A percentile compares a stretch with the other conserved stretches of the same genome.
Evolutionary conservation across 2,888 invertebrate genomes (phyloP).

Genomic region (Oeneis ivallda): DNA sequence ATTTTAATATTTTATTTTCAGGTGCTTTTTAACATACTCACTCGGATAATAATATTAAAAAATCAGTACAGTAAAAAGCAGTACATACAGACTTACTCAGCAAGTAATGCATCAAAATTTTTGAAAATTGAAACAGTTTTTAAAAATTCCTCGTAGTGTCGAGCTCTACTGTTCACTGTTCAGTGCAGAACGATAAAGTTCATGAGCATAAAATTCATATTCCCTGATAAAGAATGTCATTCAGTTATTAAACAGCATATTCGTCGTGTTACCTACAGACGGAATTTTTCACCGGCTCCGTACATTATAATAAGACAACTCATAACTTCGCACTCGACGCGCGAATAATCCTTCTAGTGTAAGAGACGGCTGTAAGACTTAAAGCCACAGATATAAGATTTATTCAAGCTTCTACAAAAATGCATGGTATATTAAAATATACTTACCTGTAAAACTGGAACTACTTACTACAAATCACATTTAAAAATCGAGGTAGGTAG

Average conservation of each 20-base stretch:
- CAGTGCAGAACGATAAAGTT: conserved; percentile 13
- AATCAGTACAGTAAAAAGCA: too few relatives aligned
- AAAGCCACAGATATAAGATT: too few relatives aligned
- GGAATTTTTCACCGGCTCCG: conserved; percentile 31
- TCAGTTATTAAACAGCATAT: conserved; percentile 16
- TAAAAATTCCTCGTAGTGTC: not conserved
- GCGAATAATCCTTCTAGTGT: conserved; percentile 63
- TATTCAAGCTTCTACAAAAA: too few relatives aligned
- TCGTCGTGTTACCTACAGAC: not conserved
- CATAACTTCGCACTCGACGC: conserved; percentile 66
- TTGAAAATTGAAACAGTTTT: not conserved
- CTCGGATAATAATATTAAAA: too few relatives aligned
- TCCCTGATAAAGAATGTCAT: conserved; percentile 18
- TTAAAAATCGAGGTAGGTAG: too few relatives aligned
- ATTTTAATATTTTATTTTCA: too few relatives aligned
- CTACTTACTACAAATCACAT: too few relatives aligned
- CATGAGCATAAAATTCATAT: conserved; percentile 18
- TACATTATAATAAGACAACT: conserved; percentile 69
- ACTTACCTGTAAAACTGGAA: too few relatives aligned
- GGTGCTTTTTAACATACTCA: too few relatives aligned
- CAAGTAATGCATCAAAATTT: not conserved
- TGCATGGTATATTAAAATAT: too few relatives aligned
- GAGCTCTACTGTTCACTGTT: not conserved
- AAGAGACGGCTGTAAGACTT: conserved; percentile 11
- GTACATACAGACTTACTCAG: too few relatives aligned